phyloP scores from a whole-genome alignment of 2,113 vertebrate species.

The Condylura cristata region DNA sequence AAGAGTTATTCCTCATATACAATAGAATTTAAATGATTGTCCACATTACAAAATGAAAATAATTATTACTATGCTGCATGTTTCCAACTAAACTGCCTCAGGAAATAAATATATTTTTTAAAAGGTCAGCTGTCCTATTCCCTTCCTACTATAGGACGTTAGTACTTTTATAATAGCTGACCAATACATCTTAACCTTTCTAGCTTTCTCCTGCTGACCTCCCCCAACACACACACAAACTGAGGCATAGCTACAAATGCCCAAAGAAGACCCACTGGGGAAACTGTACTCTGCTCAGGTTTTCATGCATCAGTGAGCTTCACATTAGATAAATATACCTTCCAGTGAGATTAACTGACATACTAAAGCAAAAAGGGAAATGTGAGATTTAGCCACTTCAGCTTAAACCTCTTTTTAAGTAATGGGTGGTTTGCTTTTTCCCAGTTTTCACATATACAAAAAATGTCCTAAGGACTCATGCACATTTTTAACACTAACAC shows the following conservation, averaged over 20 bases:
- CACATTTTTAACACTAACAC: not conserved
- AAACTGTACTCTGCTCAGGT: constrained; percentile 87
- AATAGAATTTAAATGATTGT: constrained; percentile 75
- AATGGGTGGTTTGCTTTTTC: constrained; percentile 36
- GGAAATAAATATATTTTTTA: constrained; percentile 46
- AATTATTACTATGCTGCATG: constrained; percentile 76
- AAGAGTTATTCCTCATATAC: constrained; percentile 82
- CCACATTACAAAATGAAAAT: constrained; percentile 81
- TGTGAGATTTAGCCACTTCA: constrained; percentile 78
- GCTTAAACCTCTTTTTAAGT: constrained; percentile 79
- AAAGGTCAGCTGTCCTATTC: constrained; percentile 58
- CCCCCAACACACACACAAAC: too few relatives aligned
- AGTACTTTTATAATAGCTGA: constrained; percentile 77
- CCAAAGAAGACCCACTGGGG: constrained; percentile 81
- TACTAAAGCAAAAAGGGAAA: constrained; percentile 84
- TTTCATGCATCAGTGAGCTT: constrained; percentile 90
- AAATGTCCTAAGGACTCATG: not conserved
- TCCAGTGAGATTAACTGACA: constrained; percentile 90
- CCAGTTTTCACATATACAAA: not conserved
- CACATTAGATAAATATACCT: constrained; percentile 92
- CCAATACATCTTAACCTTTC: constrained; percentile 82
- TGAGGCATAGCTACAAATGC: constrained; percentile 85
- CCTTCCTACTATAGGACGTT: constrained; percentile 59
- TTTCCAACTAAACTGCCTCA: constrained; percentile 78
- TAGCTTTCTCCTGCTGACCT: constrained; percentile 87